Evolutionary conservation across 37 sponge, comb jelly and placozoan genomes (phyloP).

Genomic region (Oopsacas minuta): DNA sequence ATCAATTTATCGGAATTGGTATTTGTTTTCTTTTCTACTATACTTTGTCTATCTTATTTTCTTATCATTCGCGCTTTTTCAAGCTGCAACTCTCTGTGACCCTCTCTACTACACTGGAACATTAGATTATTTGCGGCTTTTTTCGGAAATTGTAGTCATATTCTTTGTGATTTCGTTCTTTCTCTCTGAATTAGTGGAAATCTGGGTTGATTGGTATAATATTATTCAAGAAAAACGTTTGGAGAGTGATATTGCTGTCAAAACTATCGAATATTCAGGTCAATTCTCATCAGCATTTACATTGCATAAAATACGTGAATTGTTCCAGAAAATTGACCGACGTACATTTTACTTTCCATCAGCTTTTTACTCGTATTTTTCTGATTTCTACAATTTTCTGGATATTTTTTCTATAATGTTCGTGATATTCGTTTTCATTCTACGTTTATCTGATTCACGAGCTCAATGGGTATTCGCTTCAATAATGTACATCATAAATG

Average conservation of each 20-base stretch:
- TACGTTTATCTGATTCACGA: not conserved
- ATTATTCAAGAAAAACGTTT: not conserved
- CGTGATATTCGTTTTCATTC: not conserved
- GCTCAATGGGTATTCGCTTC: not conserved
- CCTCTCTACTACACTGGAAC: not conserved
- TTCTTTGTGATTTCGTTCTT: not conserved
- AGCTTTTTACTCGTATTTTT: not conserved
- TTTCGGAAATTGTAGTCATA: not conserved
- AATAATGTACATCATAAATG: not conserved
- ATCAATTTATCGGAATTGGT: not conserved
- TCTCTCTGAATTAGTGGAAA: not conserved
- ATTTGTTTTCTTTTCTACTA: not conserved
- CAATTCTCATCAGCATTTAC: not conserved
- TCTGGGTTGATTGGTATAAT: slow-evolving; percentile 18
- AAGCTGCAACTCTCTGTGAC: not conserved
- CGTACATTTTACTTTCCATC: not conserved
- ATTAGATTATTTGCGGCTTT: not conserved
- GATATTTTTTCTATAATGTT: not conserved
- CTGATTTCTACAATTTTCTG: not conserved
- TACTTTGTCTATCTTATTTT: not conserved
- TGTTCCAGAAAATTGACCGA: not conserved
- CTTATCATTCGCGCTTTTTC: not conserved
- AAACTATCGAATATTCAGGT: not conserved
- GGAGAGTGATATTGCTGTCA: not conserved
- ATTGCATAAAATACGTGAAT: not conserved